phyloP scores from a whole-genome alignment of 2,888 invertebrate genomes.

The Cylloceria caligata region DNA sequence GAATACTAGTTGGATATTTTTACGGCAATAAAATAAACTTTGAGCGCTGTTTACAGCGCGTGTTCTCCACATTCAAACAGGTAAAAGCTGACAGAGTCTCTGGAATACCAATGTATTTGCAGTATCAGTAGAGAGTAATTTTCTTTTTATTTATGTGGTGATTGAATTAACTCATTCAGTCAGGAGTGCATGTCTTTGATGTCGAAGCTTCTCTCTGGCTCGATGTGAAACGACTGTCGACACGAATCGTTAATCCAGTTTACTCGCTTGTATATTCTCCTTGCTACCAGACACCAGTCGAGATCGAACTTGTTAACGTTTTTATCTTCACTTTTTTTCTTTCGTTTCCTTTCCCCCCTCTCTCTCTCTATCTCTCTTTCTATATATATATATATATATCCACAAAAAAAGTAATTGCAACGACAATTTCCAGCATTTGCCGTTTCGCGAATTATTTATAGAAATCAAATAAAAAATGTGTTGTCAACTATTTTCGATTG shows the following conservation, averaged over 20 bases:
- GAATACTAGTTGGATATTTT: not conserved
- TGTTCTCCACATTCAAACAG: conserved; percentile 27
- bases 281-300: conserved; percentile 2
- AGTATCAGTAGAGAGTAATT: conserved; percentile 13
- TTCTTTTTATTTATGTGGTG: conserved; percentile 27
- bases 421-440: too few relatives aligned
- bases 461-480: too few relatives aligned
- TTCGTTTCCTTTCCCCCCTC: conserved; percentile 4
- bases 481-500: too few relatives aligned
- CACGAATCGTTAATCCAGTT: conserved; percentile 52
- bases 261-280: conserved; percentile 33
- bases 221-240: conserved; percentile 41
- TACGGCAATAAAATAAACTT: conserved; percentile 23
- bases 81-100: conserved; percentile 28
- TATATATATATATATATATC: not conserved
- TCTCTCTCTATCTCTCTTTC: conserved; percentile 14
- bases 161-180: conserved; percentile 36
- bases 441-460: too few relatives aligned
- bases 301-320: conserved; percentile 4
- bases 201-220: conserved; percentile 13
- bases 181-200: conserved; percentile 22
- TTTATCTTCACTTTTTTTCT: not conserved
- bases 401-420: too few relatives aligned
- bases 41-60: not conserved
- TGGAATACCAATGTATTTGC: conserved; percentile 4